Evolutionary conservation across 1,140 invertebrate species (phyloP).

Genomic region (Brachionus plicatilis): DNA sequence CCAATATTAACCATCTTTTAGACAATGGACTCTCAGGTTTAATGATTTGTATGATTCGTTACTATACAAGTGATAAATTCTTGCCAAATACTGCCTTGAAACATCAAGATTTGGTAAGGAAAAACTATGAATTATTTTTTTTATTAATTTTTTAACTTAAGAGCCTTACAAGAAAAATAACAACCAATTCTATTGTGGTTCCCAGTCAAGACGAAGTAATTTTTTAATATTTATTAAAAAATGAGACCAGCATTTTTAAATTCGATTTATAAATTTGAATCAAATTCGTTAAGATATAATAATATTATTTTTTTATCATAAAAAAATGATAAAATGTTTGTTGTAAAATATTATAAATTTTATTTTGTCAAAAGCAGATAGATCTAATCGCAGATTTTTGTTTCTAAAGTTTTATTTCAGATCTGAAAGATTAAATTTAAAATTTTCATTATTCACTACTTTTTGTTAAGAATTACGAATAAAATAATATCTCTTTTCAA

Average conservation of each 20-base stretch:
- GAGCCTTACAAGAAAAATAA: constrained; percentile 21
- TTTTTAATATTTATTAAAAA: neutral
- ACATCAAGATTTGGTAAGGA: constrained; percentile 25
- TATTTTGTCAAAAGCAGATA: too few relatives aligned
- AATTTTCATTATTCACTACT: too few relatives aligned
- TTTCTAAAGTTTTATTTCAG: too few relatives aligned
- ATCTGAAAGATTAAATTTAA: too few relatives aligned
- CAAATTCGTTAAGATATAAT: too few relatives aligned
- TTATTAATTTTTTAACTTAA: neutral
- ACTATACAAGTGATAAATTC: constrained; percentile 52
- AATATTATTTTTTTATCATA: too few relatives aligned
- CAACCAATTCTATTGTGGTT: neutral
- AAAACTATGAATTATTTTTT: neutral
- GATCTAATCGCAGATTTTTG: too few relatives aligned
- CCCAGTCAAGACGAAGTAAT: constrained; percentile 35
- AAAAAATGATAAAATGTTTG: too few relatives aligned
- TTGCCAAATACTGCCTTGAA: constrained; percentile 45
- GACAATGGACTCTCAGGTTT: constrained; percentile 53
- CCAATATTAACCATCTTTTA: constrained; percentile 53
- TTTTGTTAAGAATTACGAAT: too few relatives aligned
- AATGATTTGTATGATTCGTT: constrained; percentile 50
- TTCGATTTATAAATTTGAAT: neutral
- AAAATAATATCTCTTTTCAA: too few relatives aligned
- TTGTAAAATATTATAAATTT: too few relatives aligned
- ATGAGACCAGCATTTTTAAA: neutral